phyloP scores from a whole-genome alignment of 1,140 invertebrate genomes.

The Ladona fulva region DNA sequence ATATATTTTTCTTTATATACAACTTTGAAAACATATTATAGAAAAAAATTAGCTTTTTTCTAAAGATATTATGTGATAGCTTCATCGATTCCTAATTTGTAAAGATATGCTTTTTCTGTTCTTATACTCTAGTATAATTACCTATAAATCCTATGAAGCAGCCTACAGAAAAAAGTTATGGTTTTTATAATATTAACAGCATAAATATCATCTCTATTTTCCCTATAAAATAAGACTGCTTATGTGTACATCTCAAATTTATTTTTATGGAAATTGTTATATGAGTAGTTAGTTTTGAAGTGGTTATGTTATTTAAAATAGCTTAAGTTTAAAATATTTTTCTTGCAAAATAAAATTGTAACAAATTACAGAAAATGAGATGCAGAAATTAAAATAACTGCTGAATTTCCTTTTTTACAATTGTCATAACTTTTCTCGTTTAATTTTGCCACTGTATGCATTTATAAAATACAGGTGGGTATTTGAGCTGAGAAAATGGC shows the following conservation, averaged over 20 bases:
- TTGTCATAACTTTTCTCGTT: background rate
- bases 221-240: background rate
- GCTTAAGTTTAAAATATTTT: background rate
- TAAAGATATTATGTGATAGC: too few species aligned
- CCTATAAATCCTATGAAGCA: too few species aligned
- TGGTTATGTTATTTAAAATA: background rate
- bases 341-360: background rate
- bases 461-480: background rate
- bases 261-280: background rate
- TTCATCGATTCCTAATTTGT: too few species aligned
- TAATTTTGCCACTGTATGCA: background rate
- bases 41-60: too few species aligned
- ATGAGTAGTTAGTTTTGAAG: background rate
- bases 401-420: too few species aligned
- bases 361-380: background rate
- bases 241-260: background rate
- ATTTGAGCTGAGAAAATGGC: background rate
- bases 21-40: too few species aligned
- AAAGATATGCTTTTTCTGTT: too few species aligned
- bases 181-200: too few species aligned
- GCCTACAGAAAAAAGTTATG: too few species aligned
- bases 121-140: too few species aligned
- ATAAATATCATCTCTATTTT: background rate
- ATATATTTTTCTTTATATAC: too few species aligned
- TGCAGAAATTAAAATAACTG: too few species aligned